These are phyloP conservation scores for Dolichomitus sp. DNA, from an alignment of 2,888 invertebrate genomes.

Conservation along the genomic window DNA sequence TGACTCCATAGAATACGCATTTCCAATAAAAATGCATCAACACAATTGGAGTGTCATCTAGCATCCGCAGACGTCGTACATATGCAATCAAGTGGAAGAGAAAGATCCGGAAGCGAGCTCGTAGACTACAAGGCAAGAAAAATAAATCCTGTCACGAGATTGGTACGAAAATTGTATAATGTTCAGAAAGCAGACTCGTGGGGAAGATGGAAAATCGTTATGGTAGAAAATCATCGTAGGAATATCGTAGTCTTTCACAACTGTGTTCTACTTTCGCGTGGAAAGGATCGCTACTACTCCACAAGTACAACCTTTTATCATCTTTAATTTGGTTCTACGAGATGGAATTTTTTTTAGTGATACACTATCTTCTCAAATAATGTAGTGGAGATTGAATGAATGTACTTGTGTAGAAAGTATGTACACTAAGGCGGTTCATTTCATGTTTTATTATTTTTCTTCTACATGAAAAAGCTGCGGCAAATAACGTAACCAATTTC, in stretches of 20 bases:
- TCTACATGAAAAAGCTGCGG: no score
- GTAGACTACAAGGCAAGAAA: not conserved
- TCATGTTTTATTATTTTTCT: no score
- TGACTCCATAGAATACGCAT: conserved; percentile 9
- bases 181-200: not conserved
- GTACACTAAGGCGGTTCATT: no score
- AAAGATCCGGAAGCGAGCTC: not conserved
- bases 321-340: not conserved
- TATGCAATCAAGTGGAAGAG: conserved; percentile 2
- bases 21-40: conserved; percentile 9
- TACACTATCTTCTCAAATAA: not conserved
- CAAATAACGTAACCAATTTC: no score
- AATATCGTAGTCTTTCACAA: not conserved
- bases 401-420: not conserved
- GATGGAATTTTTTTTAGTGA: not conserved
- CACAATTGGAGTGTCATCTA: conserved; percentile 1
- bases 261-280: not conserved
- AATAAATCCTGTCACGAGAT: not conserved
- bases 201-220: not conserved
- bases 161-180: not conserved
- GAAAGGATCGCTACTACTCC: not conserved
- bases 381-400: not conserved
- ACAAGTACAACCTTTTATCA: not conserved
- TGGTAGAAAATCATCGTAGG: not conserved
- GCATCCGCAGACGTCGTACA: not conserved